Conservation (phyloP, 2,797 vertebrate species). For the Spondyliosoma cantharus region DNA sequence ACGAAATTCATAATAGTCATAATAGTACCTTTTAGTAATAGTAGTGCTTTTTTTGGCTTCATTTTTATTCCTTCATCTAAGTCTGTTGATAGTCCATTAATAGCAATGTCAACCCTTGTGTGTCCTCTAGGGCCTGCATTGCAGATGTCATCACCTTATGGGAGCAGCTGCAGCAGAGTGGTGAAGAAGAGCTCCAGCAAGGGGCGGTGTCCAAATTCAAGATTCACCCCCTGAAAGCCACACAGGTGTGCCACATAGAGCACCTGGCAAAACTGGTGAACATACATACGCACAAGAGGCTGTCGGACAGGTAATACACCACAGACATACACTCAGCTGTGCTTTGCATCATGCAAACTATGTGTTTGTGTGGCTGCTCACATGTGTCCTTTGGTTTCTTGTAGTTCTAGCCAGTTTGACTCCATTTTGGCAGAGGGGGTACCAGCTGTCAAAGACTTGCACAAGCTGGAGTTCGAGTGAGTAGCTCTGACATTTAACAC, state of each 20-base stretch:
- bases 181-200: constrained; percentile 79
- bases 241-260: constrained; percentile 87
- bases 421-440: constrained; percentile 80
- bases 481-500: constrained; percentile 50
- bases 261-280: constrained; percentile 87
- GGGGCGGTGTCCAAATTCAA: constrained; percentile 87
- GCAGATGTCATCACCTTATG: constrained; percentile 88
- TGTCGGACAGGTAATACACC: constrained; percentile 79
- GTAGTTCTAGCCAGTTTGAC: constrained; percentile 64
- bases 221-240: constrained; percentile 90
- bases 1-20: background rate
- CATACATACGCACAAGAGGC: constrained; percentile 83
- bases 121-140: constrained; percentile 87
- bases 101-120: constrained; percentile 1
- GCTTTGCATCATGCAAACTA: background rate
- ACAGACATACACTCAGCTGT: background rate
- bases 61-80: background rate
- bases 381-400: constrained; percentile 6
- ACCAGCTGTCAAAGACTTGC: constrained; percentile 88
- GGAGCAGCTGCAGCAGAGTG: constrained; percentile 84
- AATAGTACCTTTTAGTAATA: background rate
- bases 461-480: constrained; percentile 92
- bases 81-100: background rate
- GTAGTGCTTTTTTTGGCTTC: background rate
- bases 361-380: background rate